Base-by-base conservation (phyloP, 2,113 vertebrate species). In the Arothron firmamentum region DNA sequence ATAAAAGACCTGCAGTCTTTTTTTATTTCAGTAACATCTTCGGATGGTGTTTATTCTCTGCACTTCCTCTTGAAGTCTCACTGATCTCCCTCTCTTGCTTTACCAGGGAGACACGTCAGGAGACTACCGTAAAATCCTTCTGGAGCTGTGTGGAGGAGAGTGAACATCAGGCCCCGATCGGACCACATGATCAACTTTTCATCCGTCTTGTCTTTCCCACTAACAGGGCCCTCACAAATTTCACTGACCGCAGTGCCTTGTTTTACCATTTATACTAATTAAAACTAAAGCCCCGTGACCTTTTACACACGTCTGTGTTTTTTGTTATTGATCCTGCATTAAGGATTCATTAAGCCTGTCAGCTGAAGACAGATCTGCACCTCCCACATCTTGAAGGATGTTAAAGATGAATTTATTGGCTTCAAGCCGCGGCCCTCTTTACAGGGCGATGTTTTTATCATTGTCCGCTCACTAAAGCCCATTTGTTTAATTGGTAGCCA, bases 61-160 rank as follows among this genome's bases (percentile, higher is more conserved):
- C 8, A 5, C 12, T 14, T 6, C 56, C 11, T 12, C 61, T 71
- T 65, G 6, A 62, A 45, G 51, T 47, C 59, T 77, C 54, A 74
- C 38, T 18, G 14, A 18, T 74, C 46, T 51, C 46, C 58, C 15
- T 75, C 56, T 18, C 56, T 18, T 68, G 8, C 54, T 17, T 41
- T 53, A 31, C 1, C 57, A 99, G 97, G 96, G 93, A 48, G 97
- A 99, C 79, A 94, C 93, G 31, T 98, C 97, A 0, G 97, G 97
- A 15, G 95, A 99, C 87, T 99, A 98, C 61, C 91, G 92, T 66
- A 96, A 95, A 66, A 92, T 96, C 56, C 92, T 99, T 59, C 90
- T 99, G 68, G 81, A 88, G 38, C 91, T 99, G 48, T 96, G 94
- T 60, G 96, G 96, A 52, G 92, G 92, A 45, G 94, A 96, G 58